These are phyloP conservation scores for Cosmia trapezina DNA, from an alignment of 2,888 invertebrate genomes.

Conservation along the genomic window DNA sequence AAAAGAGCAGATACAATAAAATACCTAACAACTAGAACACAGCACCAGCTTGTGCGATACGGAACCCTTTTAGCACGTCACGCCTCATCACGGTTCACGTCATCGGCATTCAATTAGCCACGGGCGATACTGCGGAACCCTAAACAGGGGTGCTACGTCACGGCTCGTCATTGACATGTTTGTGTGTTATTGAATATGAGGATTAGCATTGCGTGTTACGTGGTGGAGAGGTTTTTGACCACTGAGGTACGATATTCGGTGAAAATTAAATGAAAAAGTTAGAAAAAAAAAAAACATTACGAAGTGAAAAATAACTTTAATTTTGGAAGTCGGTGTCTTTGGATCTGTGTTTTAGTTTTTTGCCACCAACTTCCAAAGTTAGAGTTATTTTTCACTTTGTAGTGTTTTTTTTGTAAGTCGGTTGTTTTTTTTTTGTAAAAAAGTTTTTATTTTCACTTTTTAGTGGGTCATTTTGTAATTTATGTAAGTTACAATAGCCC, in stretches of 20 bases:
- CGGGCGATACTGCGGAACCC: slow-evolving; percentile 64
- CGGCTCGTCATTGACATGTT: slow-evolving; percentile 48
- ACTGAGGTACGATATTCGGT: neutral
- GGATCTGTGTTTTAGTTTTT: too few species aligned
- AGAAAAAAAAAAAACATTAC: too few species aligned
- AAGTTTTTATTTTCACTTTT: too few species aligned
- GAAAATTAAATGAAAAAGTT: neutral
- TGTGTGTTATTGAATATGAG: slow-evolving; percentile 51
- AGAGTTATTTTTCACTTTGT: too few species aligned
- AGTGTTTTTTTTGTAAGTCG: too few species aligned
- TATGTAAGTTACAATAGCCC: too few species aligned
- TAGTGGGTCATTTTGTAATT: too few species aligned
- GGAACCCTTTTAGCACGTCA: slow-evolving; percentile 69
- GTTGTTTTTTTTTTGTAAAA: too few species aligned
- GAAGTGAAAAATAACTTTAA: too few species aligned
- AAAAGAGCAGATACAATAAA: neutral
- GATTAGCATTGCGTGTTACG: slow-evolving; percentile 31
- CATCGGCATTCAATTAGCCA: slow-evolving; percentile 75
- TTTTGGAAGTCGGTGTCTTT: too few species aligned
- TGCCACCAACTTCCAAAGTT: too few species aligned
- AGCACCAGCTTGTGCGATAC: slow-evolving; percentile 20
- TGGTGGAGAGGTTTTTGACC: neutral
- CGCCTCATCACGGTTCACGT: slow-evolving; percentile 70
- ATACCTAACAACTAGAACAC: neutral
- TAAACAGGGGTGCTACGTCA: slow-evolving; percentile 59